A percentile compares a stretch with the other conserved stretches of the same genome.
phyloP scores from a whole-genome alignment of 2,888 invertebrate genomes.

The Masnerella sp. region DNA sequence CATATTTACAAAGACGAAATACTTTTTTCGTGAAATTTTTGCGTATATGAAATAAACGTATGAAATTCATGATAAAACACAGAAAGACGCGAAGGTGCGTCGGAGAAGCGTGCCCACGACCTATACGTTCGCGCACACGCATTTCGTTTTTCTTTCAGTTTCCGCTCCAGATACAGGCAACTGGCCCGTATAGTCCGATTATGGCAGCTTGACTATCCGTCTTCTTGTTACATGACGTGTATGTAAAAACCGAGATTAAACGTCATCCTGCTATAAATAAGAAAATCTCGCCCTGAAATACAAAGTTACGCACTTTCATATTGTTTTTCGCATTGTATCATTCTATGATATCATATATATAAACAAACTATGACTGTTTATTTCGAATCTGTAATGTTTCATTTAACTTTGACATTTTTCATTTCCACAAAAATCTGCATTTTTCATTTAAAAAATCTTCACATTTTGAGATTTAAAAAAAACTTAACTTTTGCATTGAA shows the following conservation, averaged over 20 bases:
- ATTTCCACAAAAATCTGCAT: too few species aligned
- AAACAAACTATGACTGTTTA: too few species aligned
- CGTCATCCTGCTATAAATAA: conserved; percentile 16
- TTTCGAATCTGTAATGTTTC: too few species aligned
- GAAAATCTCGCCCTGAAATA: background rate
- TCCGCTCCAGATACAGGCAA: conserved; percentile 75
- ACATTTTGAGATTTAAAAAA: too few species aligned
- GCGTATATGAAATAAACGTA: too few species aligned
- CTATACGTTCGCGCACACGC: conserved; percentile 39
- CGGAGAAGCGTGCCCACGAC: conserved; percentile 16
- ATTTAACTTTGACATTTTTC: too few species aligned
- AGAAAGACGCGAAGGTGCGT: conserved; percentile 15
- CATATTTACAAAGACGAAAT: too few species aligned
- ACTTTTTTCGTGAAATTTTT: too few species aligned
- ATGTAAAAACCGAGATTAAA: conserved; percentile 26
- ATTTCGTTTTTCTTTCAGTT: conserved; percentile 73
- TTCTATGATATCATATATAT: too few species aligned
- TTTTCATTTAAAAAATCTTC: too few species aligned
- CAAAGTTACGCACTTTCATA: conserved; percentile 1
- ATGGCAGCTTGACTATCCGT: conserved; percentile 63
- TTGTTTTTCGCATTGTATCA: too few species aligned
- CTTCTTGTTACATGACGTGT: conserved; percentile 58
- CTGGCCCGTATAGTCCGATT: conserved; percentile 69
- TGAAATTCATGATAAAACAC: conserved; percentile 11
- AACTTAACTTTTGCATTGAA: too few species aligned